These are phyloP conservation scores for Rhinoraja longicauda DNA, from an alignment of 2,797 vertebrate species.

Conservation along the genomic window DNA sequence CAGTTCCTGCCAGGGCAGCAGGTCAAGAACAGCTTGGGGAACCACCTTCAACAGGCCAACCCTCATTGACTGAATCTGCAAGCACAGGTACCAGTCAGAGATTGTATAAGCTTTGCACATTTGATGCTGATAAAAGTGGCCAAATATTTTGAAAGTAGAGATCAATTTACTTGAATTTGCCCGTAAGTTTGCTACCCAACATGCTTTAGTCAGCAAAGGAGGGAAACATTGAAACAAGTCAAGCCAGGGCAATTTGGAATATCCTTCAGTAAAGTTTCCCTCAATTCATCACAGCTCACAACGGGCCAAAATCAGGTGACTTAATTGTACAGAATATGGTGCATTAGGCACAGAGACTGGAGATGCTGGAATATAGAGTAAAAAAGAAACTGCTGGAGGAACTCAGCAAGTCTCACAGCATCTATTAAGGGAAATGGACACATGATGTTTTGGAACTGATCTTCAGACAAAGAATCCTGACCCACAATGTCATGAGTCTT, in stretches of 20 bases:
- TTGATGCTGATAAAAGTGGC: background rate
- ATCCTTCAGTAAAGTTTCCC: background rate
- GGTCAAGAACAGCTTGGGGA: conserved; percentile 91
- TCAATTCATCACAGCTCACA: background rate
- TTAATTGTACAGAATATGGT: background rate
- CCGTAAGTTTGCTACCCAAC: background rate
- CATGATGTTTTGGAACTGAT: too few relatives aligned
- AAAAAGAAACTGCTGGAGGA: too few relatives aligned
- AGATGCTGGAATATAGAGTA: too few relatives aligned
- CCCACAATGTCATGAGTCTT: too few relatives aligned
- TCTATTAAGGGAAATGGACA: too few relatives aligned
- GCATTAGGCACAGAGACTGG: too few relatives aligned
- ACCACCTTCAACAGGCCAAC: conserved; percentile 89
- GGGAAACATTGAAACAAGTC: background rate
- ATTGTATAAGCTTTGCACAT: background rate
- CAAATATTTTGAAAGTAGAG: conserved; percentile 6
- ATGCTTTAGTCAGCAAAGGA: background rate
- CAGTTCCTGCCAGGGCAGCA: conserved; percentile 93
- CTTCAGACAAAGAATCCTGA: too few relatives aligned
- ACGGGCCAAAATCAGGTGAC: background rate
- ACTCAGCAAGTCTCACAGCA: too few relatives aligned
- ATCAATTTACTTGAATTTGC: background rate
- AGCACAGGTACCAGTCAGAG: background rate
- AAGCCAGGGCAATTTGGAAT: background rate
- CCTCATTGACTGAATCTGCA: conserved; percentile 80